Percentiles rank a stretch among this genome's conserved stretches.
Conservation (phyloP, 2,113 vertebrate genomes). For the Tupaia chinensis region DNA sequence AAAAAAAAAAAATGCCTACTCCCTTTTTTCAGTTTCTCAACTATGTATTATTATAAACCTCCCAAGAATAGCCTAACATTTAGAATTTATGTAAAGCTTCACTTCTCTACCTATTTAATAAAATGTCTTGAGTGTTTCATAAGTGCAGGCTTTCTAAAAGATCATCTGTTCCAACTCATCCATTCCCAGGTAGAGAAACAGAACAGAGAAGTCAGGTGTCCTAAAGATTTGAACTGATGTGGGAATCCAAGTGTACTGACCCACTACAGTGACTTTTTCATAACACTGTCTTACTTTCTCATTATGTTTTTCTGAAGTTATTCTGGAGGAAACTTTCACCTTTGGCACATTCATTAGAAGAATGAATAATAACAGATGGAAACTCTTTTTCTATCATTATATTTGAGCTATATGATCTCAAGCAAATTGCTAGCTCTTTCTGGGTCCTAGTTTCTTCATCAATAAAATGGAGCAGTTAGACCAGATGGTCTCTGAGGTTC, state of each 20-base stretch:
- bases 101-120: slow-evolving; percentile 43
- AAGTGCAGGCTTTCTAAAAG: slow-evolving; percentile 43
- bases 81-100: slow-evolving; percentile 52
- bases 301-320: slow-evolving; percentile 55
- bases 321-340: background rate
- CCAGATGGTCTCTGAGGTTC: background rate
- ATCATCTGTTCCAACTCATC: background rate
- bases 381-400: slow-evolving; percentile 50
- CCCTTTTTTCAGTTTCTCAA: background rate
- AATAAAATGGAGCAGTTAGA: slow-evolving; percentile 58
- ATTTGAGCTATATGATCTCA: slow-evolving; percentile 43
- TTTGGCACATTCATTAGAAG: slow-evolving; percentile 39
- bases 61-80: slow-evolving; percentile 55
- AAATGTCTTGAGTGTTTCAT: slow-evolving; percentile 20
- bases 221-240: background rate
- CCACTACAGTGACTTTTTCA: slow-evolving; percentile 31
- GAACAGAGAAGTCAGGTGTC: slow-evolving; percentile 20
- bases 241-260: slow-evolving; percentile 10
- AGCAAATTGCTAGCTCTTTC: slow-evolving; percentile 50
- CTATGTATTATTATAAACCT: slow-evolving; percentile 30
- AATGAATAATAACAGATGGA: slow-evolving; percentile 52
- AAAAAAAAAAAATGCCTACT: slow-evolving; percentile 11
- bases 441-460: slow-evolving; percentile 26
- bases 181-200: slow-evolving; percentile 44
- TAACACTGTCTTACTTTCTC: slow-evolving; percentile 11